Evolutionary conservation across 1,140 invertebrate genomes (phyloP).

Genomic region (silkworm (Bombyx mori)): ASM3026992v2 NC_085110.1:5444501-5445000

Average conservation of each 20-base stretch:
- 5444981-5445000: slow-evolving; percentile 45
- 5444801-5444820: too few relatives aligned
- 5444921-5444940: slow-evolving; percentile 57
- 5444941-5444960: slow-evolving; percentile 52
- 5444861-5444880: slow-evolving; percentile 12
- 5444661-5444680: slow-evolving; percentile 17
- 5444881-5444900: slow-evolving; percentile 38
- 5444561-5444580: slow-evolving; percentile 50
- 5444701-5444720: too few relatives aligned
- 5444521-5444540: slow-evolving; percentile 54
- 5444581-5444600: slow-evolving; percentile 50
- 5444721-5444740: too few relatives aligned
- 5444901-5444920: slow-evolving; percentile 36
- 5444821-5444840: too few relatives aligned
- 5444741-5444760: too few relatives aligned
- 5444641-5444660: slow-evolving; percentile 26
- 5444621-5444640: slow-evolving; percentile 35
- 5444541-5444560: slow-evolving; percentile 59
- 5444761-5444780: too few relatives aligned
- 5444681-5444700: too few relatives aligned
- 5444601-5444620: slow-evolving; percentile 49
- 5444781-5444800: too few relatives aligned
- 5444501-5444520: slow-evolving; percentile 60
- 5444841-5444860: too few relatives aligned
- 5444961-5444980: slow-evolving; percentile 29